phyloP scores from a whole-genome alignment of 2,888 invertebrate genomes.

The Galerucella nymphaeae region DNA sequence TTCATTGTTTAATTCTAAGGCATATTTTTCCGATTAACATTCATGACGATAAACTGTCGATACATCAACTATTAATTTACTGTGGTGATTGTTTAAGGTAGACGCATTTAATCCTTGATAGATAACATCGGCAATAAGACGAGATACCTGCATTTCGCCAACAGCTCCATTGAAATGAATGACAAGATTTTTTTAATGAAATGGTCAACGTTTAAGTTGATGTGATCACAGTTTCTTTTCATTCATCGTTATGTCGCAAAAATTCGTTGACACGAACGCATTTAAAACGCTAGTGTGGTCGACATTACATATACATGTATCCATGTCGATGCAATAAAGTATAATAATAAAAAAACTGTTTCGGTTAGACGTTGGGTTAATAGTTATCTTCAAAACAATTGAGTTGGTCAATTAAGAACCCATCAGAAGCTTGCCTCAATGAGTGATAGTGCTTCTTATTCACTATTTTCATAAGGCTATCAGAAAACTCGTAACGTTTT shows the following conservation, averaged over 20 bases:
- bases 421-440: too few species aligned
- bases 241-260: slow-evolving; percentile 10
- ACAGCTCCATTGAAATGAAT: slow-evolving; percentile 25
- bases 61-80: not conserved
- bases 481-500: too few species aligned
- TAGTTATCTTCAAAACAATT: too few species aligned
- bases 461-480: too few species aligned
- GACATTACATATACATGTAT: not conserved
- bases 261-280: not conserved
- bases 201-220: slow-evolving; percentile 20
- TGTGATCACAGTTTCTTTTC: not conserved
- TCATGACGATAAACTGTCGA: not conserved
- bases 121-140: slow-evolving; percentile 26
- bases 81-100: slow-evolving; percentile 7
- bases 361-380: too few species aligned
- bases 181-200: slow-evolving; percentile 17
- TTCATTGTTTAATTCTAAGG: too few species aligned
- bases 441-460: too few species aligned
- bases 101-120: slow-evolving; percentile 16
- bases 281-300: not conserved
- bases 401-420: too few species aligned
- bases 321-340: too few species aligned
- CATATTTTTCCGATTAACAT: not conserved
- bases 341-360: too few species aligned
- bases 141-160: slow-evolving; percentile 21